Evolutionary conservation across 2,797 vertebrate genomes (phyloP).

Genomic region (Acomys russatus): DNA sequence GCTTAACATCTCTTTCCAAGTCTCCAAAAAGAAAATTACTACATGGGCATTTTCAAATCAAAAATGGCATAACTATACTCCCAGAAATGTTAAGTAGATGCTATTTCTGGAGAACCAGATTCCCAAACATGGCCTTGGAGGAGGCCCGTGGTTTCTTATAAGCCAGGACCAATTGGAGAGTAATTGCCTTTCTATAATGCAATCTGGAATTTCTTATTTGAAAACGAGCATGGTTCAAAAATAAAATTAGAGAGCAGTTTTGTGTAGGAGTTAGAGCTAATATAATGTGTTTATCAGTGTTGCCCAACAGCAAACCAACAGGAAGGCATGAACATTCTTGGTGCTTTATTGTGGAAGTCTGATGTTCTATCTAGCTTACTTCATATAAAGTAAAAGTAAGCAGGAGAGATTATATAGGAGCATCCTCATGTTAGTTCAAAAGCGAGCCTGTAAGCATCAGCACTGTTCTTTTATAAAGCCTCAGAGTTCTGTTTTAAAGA

Average conservation of each 20-base stretch:
- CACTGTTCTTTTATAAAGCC: neutral
- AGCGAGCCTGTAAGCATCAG: neutral
- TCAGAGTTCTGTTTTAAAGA: conserved; percentile 5
- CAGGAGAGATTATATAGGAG: neutral
- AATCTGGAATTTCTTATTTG: conserved; percentile 48
- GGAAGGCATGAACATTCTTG: neutral
- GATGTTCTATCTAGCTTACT: conserved; percentile 16
- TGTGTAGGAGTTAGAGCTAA: conserved; percentile 24
- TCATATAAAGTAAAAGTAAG: neutral
- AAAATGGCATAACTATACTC: neutral
- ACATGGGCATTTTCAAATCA: neutral
- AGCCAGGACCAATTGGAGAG: neutral
- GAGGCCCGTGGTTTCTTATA: neutral
- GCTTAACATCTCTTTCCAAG: neutral
- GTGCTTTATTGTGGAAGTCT: neutral
- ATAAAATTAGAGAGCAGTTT: conserved; percentile 34
- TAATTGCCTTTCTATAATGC: neutral
- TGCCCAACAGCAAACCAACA: conserved; percentile 29
- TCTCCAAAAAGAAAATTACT: neutral
- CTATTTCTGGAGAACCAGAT: neutral
- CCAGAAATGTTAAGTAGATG: conserved; percentile 40
- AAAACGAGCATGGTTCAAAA: conserved; percentile 45
- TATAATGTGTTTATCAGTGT: neutral
- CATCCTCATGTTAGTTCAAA: neutral
- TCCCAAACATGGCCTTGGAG: conserved; percentile 48